Conservation (phyloP, 2,888 invertebrate species). For the Apantesis nais region DNA sequence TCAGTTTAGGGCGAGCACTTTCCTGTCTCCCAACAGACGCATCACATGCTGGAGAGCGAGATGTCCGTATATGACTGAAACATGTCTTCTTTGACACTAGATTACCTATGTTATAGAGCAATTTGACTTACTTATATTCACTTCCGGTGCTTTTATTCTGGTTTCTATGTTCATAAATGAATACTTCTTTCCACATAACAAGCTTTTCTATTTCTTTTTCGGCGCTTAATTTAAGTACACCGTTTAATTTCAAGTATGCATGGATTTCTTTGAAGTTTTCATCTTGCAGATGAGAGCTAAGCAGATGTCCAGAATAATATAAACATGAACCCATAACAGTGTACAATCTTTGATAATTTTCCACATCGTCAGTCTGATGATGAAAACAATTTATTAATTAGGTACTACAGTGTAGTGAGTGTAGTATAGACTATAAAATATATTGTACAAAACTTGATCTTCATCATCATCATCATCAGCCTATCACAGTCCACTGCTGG, state of each 20-base stretch:
- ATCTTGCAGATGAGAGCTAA: conserved; percentile 91
- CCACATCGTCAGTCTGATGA: conserved; percentile 90
- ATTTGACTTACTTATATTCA: conserved; percentile 66
- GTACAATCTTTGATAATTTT: conserved; percentile 90
- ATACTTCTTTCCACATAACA: conserved; percentile 92
- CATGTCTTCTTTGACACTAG: background rate
- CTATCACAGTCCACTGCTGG: no score
- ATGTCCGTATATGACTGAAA: no score
- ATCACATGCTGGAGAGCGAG: no score
- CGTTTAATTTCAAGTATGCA: conserved; percentile 90
- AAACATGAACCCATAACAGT: conserved; percentile 88
- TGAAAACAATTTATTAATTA: conserved; percentile 11
- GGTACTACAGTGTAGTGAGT: background rate
- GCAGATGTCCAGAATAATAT: conserved; percentile 89
- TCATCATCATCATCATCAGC: no score
- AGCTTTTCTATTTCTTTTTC: conserved; percentile 89
- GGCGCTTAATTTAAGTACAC: conserved; percentile 88
- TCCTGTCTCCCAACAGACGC: no score
- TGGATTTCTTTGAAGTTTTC: conserved; percentile 91
- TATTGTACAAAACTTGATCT: no score
- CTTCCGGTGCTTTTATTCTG: conserved; percentile 62
- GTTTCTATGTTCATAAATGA: conserved; percentile 80
- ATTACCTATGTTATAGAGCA: background rate
- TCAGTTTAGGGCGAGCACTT: no score
- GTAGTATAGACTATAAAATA: no score